phyloP scores from a whole-genome alignment of 2,888 invertebrate genomes.

The Miltochrista miniata region DNA sequence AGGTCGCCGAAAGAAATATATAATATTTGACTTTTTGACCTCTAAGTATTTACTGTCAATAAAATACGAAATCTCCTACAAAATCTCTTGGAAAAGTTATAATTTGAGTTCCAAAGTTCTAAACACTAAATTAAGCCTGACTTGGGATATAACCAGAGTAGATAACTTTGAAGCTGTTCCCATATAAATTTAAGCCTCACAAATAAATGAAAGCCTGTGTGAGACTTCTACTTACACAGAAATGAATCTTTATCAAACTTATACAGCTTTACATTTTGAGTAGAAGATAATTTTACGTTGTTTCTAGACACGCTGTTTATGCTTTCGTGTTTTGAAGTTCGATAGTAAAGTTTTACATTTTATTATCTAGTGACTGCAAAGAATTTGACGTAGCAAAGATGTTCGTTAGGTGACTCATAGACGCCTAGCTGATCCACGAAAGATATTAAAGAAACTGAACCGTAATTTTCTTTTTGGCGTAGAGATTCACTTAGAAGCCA shows the following conservation, averaged over 20 bases:
- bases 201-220: neutral
- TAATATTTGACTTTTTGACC: too few relatives aligned
- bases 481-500: too few relatives aligned
- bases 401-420: too few relatives aligned
- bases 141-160: too few relatives aligned
- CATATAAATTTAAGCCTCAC: slow-evolving; percentile 19
- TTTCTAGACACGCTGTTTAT: neutral
- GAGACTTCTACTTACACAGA: slow-evolving; percentile 3
- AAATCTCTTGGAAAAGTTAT: neutral
- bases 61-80: neutral
- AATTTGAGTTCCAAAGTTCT: neutral
- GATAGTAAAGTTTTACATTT: slow-evolving; percentile 1
- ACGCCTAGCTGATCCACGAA: too few relatives aligned
- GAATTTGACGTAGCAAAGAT: too few relatives aligned
- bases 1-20: too few relatives aligned
- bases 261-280: slow-evolving; percentile 6
- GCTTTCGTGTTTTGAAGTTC: neutral
- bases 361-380: too few relatives aligned
- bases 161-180: slow-evolving; percentile 17
- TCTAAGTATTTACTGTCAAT: too few relatives aligned
- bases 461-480: too few relatives aligned
- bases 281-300: slow-evolving; percentile 1
- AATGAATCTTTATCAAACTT: slow-evolving; percentile 13
- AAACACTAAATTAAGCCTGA: slow-evolving; percentile 13
- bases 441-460: too few relatives aligned